Percentiles rank a stretch among this genome's conserved stretches.
Conservation (phyloP, 2,888 invertebrate species). For the Lycophotia porphyrea region DNA sequence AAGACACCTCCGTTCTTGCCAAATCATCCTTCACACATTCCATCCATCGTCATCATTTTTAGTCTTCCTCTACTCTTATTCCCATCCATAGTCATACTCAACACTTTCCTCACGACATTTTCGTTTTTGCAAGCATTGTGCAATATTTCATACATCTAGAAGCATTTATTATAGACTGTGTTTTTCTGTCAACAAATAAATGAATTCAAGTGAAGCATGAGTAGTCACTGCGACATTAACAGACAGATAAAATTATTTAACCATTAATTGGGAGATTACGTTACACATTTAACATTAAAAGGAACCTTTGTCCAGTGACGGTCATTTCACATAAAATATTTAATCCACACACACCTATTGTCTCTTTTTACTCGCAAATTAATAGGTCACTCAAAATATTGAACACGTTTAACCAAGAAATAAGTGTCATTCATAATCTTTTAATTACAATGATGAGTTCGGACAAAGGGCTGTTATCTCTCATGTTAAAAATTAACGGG, state of each 20-base stretch:
- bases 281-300: neutral
- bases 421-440: constrained; percentile 51
- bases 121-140: too few species aligned
- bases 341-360: neutral
- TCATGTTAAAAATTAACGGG: constrained; percentile 48
- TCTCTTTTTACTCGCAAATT: neutral
- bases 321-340: neutral
- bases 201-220: neutral
- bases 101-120: too few species aligned
- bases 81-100: too few species aligned
- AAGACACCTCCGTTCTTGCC: too few species aligned
- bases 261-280: neutral
- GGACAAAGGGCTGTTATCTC: constrained; percentile 51
- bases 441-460: constrained; percentile 56
- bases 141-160: too few species aligned
- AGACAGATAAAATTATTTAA: neutral
- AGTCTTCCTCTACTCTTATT: too few species aligned
- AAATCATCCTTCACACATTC: too few species aligned
- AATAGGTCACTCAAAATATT: constrained; percentile 28
- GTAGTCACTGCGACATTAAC: neutral
- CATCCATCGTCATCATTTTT: too few species aligned
- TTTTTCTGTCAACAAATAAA: too few species aligned
- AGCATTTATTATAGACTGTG: too few species aligned
- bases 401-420: constrained; percentile 30
- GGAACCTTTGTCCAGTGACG: neutral